Evolutionary conservation across 2,888 invertebrate genomes (phyloP).

Genomic region (Syritta pipiens): DNA sequence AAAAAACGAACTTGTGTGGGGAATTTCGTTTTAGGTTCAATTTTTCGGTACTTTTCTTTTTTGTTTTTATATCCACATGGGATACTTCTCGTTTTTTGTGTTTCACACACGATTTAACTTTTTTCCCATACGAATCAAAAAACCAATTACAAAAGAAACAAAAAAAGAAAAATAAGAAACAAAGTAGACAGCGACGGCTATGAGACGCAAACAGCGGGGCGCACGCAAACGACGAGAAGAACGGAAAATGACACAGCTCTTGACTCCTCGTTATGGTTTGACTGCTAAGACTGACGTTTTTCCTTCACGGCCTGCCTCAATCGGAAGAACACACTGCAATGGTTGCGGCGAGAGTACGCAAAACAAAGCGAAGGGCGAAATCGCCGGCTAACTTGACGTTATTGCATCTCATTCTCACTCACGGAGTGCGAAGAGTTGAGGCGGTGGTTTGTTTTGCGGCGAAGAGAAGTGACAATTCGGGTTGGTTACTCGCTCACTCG

Average conservation of each 20-base stretch:
- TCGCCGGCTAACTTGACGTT: no score
- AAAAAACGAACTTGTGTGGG: no score
- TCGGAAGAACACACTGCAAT: slow-evolving; percentile 39
- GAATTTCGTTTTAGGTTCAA: background rate
- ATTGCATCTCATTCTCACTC: no score
- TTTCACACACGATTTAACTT: background rate
- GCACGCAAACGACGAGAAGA: slow-evolving; percentile 16
- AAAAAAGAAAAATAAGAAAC: background rate
- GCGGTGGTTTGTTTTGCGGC: slow-evolving; percentile 32
- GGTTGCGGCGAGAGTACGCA: no score
- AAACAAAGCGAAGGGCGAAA: slow-evolving; percentile 37
- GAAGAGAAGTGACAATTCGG: slow-evolving; percentile 35
- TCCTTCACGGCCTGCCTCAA: slow-evolving; percentile 60
- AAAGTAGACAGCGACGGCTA: slow-evolving; percentile 19
- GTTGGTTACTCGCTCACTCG: slow-evolving; percentile 32
- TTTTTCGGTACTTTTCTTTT: background rate
- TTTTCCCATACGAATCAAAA: slow-evolving; percentile 7
- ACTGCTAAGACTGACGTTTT: slow-evolving; percentile 64
- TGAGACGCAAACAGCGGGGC: slow-evolving; percentile 26
- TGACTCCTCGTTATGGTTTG: slow-evolving; percentile 40
- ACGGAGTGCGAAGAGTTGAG: no score
- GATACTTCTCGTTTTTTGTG: background rate
- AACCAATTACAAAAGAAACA: background rate
- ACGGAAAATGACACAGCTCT: background rate
- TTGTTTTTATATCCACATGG: background rate